These are phyloP conservation scores for Tenodera sinensis DNA, from an alignment of 2,888 invertebrate genomes.

Conservation along the genomic window DNA sequence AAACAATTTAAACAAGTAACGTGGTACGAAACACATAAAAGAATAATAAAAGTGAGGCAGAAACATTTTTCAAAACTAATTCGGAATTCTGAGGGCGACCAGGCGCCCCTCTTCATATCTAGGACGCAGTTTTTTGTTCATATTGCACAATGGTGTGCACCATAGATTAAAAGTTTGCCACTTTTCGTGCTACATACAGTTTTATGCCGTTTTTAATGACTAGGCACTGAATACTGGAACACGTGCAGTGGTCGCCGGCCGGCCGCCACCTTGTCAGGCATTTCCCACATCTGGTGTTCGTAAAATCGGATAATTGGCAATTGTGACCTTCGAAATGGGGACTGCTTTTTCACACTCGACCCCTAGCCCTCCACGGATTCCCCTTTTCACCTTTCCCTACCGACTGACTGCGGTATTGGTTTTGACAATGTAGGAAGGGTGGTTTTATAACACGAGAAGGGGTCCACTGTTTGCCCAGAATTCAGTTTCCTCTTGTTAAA, in stretches of 20 bases:
- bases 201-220: background rate
- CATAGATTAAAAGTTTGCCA: background rate
- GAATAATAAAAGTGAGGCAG: no score
- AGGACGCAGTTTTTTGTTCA: background rate
- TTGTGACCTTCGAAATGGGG: background rate
- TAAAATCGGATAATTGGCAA: conserved; percentile 8
- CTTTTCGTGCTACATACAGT: background rate
- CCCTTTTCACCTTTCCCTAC: background rate
- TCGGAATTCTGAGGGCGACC: no score
- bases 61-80: no score
- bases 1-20: background rate
- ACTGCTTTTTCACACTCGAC: background rate
- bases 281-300: background rate
- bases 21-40: background rate
- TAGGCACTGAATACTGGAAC: no score
- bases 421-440: background rate
- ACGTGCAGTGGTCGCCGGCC: background rate
- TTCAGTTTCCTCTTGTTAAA: background rate
- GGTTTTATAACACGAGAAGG: background rate
- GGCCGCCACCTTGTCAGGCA: background rate
- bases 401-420: background rate
- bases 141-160: background rate
- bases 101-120: background rate
- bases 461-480: background rate
- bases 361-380: background rate